Percentiles rank a stretch among this genome's conserved stretches.
phyloP scores from a whole-genome alignment of 2,888 invertebrate genomes.

The Polymixis flavicincta region DNA sequence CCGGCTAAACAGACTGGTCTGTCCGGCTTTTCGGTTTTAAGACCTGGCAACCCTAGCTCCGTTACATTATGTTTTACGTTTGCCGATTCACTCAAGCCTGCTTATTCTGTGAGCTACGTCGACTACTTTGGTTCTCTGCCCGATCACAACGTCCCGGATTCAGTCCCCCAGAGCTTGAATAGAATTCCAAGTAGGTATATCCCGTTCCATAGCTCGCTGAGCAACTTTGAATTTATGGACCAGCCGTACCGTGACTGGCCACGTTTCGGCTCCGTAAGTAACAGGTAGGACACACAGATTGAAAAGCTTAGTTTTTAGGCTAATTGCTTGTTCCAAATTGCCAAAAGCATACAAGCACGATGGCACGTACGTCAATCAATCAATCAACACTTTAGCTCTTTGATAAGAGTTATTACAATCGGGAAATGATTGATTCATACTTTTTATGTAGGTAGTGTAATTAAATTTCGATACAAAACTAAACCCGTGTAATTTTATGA shows the following conservation, averaged over 20 bases:
- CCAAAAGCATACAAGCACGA: conserved; percentile 12
- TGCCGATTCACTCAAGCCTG: no score
- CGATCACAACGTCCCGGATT: background rate
- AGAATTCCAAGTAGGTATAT: background rate
- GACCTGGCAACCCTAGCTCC: no score
- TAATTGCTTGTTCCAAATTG: conserved; percentile 16
- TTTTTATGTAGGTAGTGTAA: conserved; percentile 19
- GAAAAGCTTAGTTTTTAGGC: background rate
- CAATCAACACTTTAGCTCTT: conserved; percentile 19
- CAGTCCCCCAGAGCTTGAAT: background rate
- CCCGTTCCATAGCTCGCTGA: background rate
- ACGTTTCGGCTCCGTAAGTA: background rate
- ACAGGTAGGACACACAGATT: background rate
- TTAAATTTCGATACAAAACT: conserved; percentile 25
- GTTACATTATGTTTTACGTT: no score
- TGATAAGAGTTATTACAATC: conserved; percentile 49
- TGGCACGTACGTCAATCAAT: conserved; percentile 37
- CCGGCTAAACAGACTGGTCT: no score
- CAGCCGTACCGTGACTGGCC: background rate
- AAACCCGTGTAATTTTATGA: conserved; percentile 25
- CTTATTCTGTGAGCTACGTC: no score
- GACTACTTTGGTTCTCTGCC: background rate
- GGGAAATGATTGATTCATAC: conserved; percentile 37
- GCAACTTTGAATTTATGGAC: background rate
- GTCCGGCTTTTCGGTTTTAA: no score